A percentile compares a stretch with the other conserved stretches of the same genome.
These are phyloP conservation scores for Zaprionus camerounensis DNA, from an alignment of 1,140 invertebrate species.

Conservation along the genomic window DNA sequence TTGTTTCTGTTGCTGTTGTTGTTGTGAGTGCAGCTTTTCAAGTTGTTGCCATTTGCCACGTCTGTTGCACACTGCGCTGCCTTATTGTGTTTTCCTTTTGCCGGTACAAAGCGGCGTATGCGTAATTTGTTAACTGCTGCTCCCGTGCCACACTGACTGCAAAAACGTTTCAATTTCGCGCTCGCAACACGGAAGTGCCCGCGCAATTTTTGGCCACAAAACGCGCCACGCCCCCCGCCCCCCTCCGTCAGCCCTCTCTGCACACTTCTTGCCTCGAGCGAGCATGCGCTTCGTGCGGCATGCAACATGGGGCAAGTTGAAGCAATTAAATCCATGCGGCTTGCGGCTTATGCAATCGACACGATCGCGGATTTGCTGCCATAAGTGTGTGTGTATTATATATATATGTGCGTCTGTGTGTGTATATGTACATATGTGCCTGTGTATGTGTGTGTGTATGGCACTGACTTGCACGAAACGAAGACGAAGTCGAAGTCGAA, in stretches of 20 bases:
- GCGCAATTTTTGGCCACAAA: constrained; percentile 41
- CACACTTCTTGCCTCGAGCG: neutral
- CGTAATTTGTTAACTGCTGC: constrained; percentile 71
- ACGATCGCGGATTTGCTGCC: constrained; percentile 29
- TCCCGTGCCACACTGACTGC: constrained; percentile 78
- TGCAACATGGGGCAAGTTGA: constrained; percentile 33
- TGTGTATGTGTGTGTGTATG: neutral
- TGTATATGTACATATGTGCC: neutral
- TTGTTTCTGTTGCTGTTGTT: constrained; percentile 1
- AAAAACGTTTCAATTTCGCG: constrained; percentile 74
- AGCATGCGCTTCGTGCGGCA: constrained; percentile 40
- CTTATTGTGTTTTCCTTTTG: constrained; percentile 7
- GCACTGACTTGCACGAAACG: constrained; percentile 10
- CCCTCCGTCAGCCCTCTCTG: too few species aligned
- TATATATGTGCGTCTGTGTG: neutral
- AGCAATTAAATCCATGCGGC: constrained; percentile 50
- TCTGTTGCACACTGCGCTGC: constrained; percentile 18
- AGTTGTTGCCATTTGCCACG: constrained; percentile 36
- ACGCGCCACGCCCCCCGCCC: neutral
- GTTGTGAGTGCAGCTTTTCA: constrained; percentile 12
- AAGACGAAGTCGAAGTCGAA: neutral
- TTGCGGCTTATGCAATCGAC: constrained; percentile 38
- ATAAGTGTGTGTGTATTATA: neutral
- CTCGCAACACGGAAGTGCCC: constrained; percentile 42
- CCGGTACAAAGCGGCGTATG: constrained; percentile 71